Evolutionary conservation across 2,888 invertebrate genomes (phyloP), one percentile per base, ranked within the genome.

Genomic region (Helleia helle): DNA sequence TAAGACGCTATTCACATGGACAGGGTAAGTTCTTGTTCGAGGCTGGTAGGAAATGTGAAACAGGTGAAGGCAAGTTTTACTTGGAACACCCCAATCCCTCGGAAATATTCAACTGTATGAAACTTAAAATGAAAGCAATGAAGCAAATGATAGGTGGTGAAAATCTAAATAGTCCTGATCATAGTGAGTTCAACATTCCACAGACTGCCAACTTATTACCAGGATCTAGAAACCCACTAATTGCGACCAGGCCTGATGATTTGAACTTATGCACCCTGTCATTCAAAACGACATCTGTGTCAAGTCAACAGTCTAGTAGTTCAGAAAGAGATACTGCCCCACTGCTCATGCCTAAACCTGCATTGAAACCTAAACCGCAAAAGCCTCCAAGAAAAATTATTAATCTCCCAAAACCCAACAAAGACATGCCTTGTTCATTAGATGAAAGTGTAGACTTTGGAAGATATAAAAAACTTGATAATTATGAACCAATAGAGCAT

Each of bases 11-110:
- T 69, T 94, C 94, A n/a, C 93, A 93, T 58, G 89, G 92, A 52
- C 91, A 92, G 65, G 93, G 93, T 28, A 93, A 92, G 69, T 94
- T 95, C 62, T 93, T 93, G 24, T 94, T 95, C 70, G 94, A 95
- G 84, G 94, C 94, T 12, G 94, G 94, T 0, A 86, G 94, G 43
- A 94, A 94, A 71, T 94, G 94, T 73, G 90, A 91, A 51, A 93
- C 93, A 1, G 94, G 94, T 0, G 94, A 94, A 74, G 94, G 94
- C 1, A 89, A 90, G 3, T 94, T 94, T 57, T 91, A 90, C 42
- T 71, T 94, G 44, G 93, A 93, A 61, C 93, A 94, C 63, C 88
- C 90, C 28, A 93, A 93, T 65, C 93, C 93, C 48, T 91, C 93
- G 52, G 94, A 94, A 66, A 93, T 94, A 50, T 94, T 89, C 50